Percentiles rank a stretch among this genome's conserved stretches.
Conservation (phyloP, 2,797 vertebrate species). For the Notoglanidium macrostoma region DNA sequence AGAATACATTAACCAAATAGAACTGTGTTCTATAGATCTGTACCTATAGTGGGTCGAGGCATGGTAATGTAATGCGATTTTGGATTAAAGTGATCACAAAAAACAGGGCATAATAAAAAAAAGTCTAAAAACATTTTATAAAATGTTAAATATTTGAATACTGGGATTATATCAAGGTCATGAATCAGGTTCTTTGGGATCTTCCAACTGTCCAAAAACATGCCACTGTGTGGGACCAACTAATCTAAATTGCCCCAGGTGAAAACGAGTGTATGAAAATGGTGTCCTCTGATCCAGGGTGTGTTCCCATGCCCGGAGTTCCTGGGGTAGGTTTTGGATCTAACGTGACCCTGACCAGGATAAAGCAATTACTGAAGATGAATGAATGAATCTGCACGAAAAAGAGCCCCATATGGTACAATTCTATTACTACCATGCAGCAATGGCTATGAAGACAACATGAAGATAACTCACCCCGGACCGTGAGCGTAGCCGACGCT, state of each 20-base stretch:
- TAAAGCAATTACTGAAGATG: neutral
- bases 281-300: neutral
- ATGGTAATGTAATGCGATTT: neutral
- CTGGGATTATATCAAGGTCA: neutral
- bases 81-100: neutral
- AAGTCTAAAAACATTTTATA: neutral
- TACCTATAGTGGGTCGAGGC: neutral
- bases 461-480: slow-evolving; percentile 84
- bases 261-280: neutral
- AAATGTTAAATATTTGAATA: neutral
- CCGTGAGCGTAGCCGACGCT: slow-evolving; percentile 88
- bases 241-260: neutral
- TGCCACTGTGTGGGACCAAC: neutral
- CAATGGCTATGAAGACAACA: neutral
- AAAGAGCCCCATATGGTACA: neutral
- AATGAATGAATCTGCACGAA: neutral
- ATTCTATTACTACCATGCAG: neutral
- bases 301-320: neutral
- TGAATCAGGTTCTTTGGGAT: neutral
- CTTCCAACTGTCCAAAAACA: neutral
- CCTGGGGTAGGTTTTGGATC: neutral
- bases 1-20: neutral
- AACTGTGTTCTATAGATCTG: neutral
- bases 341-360: neutral
- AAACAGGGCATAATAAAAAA: neutral